Evolutionary conservation across 2,113 vertebrate genomes (phyloP).

Genomic region (Chionis minor): DNA sequence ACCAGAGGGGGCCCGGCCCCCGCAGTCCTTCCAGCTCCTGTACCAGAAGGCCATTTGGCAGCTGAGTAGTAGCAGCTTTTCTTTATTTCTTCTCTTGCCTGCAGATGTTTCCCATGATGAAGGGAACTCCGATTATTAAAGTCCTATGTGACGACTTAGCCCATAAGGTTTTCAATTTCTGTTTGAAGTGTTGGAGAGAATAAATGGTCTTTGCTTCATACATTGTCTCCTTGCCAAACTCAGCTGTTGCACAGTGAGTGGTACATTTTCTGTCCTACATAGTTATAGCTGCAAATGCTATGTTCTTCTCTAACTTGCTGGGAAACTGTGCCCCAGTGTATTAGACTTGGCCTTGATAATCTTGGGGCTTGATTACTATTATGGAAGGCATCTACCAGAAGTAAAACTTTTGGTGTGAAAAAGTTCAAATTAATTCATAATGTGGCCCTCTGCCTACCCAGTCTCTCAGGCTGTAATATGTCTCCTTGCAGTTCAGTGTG

Average conservation of each 20-base stretch:
- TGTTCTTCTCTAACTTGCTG: not conserved
- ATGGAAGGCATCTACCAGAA: not conserved
- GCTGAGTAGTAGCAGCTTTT: not conserved
- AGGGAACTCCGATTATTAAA: not conserved
- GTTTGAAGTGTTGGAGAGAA: not conserved
- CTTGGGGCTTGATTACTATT: not conserved
- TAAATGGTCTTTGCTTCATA: not conserved
- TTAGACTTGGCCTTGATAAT: not conserved
- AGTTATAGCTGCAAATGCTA: not conserved
- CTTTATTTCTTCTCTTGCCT: not conserved
- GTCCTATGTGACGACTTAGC: not conserved
- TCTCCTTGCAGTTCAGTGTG: not conserved
- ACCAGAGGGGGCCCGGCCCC: conserved; percentile 14
- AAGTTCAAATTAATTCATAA: not conserved
- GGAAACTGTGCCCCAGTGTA: not conserved
- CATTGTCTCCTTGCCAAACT: not conserved
- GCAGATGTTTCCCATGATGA: not conserved
- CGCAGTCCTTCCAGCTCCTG: not conserved
- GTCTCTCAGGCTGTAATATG: not conserved
- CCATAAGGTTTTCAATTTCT: not conserved
- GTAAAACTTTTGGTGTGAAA: not conserved
- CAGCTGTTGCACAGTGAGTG: not conserved
- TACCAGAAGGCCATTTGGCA: not conserved
- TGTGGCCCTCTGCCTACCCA: not conserved
- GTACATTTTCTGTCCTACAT: not conserved